Conservation (phyloP, 2,888 invertebrate genomes). For the Cheiracanthium punctorium region DNA sequence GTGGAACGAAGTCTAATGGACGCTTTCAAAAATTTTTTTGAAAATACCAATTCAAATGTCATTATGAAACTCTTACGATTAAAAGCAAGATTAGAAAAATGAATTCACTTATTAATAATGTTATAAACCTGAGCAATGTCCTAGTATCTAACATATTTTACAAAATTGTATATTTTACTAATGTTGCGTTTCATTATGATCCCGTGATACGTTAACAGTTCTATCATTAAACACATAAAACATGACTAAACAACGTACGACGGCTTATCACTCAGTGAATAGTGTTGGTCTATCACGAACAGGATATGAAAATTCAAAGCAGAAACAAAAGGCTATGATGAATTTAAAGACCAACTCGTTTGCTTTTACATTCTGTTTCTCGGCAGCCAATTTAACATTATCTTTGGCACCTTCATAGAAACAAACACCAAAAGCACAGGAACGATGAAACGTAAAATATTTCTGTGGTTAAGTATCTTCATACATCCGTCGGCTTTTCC, state of each 20-base stretch:
- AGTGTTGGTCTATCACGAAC: constrained; percentile 48
- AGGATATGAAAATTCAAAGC: constrained; percentile 41
- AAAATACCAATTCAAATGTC: no score
- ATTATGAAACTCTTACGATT: no score
- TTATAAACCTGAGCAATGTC: no score
- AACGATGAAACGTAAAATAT: constrained; percentile 32
- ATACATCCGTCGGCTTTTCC: constrained; percentile 79
- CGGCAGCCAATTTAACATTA: constrained; percentile 28
- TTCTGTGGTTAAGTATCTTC: constrained; percentile 42
- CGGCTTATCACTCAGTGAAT: constrained; percentile 22
- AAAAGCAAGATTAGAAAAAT: no score
- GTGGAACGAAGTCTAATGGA: no score
- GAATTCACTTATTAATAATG: no score
- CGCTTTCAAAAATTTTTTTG: no score
- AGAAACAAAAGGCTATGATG: constrained; percentile 35
- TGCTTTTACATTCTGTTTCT: neutral
- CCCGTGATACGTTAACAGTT: constrained; percentile 10
- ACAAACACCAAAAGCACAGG: constrained; percentile 67
- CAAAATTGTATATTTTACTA: no score
- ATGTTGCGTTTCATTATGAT: constrained; percentile 29
- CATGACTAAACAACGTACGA: constrained; percentile 54
- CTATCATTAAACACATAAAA: neutral
- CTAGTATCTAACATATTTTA: no score
- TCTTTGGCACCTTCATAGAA: constrained; percentile 62
- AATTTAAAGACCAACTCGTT: constrained; percentile 2